These are phyloP conservation scores for Adelges cooleyi DNA, from an alignment of 1,140 invertebrate genomes.

Conservation along the genomic window DNA sequence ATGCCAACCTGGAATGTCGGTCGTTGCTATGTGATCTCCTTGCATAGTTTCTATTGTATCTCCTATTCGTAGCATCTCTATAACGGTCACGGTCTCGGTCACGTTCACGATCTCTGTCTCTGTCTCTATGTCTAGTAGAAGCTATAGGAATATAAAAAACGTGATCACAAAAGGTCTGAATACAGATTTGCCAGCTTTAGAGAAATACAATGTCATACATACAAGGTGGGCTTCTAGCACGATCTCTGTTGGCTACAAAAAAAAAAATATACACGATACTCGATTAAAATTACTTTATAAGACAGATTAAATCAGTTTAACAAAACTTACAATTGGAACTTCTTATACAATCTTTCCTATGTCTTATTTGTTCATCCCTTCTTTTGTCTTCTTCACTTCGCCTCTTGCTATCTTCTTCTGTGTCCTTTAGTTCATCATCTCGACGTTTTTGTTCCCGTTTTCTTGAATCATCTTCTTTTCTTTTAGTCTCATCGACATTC, in stretches of 20 bases:
- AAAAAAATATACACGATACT: too few species aligned
- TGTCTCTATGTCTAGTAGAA: conserved; percentile 33
- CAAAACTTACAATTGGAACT: conserved; percentile 11
- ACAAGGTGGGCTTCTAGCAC: conserved; percentile 6
- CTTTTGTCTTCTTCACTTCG: conserved; percentile 36
- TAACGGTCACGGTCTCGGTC: conserved; percentile 37
- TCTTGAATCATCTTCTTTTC: conserved; percentile 36
- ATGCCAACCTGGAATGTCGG: conserved; percentile 30
- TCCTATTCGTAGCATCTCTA: conserved; percentile 33
- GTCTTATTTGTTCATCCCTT: conserved; percentile 35
- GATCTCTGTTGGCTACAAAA: conserved; percentile 9
- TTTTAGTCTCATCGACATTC: conserved; percentile 36
- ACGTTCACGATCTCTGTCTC: conserved; percentile 34
- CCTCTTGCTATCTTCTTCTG: conserved; percentile 40
- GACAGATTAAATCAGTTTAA: too few species aligned
- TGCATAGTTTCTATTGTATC: conserved; percentile 30
- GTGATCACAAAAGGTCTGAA: too few species aligned
- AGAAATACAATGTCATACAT: not conserved
- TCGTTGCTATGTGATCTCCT: conserved; percentile 23
- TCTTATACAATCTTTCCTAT: conserved; percentile 2
- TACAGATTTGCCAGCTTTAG: too few species aligned
- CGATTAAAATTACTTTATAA: too few species aligned
- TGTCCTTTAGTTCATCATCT: conserved; percentile 35
- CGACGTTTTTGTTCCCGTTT: conserved; percentile 37
- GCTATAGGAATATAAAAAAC: too few species aligned